Conservation (phyloP, 92 coral and sea anemone species). For the Heteractis magnifica region DNA sequence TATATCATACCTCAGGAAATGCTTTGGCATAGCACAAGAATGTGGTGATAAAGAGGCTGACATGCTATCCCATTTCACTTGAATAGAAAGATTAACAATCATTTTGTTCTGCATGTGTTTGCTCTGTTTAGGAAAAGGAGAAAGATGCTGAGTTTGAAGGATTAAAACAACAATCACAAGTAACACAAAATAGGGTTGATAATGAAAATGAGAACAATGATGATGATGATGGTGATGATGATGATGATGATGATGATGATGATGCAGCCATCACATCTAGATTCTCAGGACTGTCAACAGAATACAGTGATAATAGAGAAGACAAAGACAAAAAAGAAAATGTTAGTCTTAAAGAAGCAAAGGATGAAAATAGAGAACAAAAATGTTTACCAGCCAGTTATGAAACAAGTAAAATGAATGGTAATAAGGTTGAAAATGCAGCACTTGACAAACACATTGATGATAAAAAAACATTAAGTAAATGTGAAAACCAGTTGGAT, state of each 20-base stretch:
- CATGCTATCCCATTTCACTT: no score
- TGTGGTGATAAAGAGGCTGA: no score
- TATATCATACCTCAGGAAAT: no score
- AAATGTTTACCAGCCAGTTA: not conserved
- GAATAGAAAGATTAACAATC: no score
- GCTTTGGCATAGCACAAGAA: no score
- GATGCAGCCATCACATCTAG: conserved; percentile 28
- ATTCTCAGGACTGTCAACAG: conserved; percentile 54
- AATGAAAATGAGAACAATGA: not conserved
- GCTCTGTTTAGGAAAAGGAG: conserved; percentile 19
- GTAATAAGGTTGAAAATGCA: not conserved
- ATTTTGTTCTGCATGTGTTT: no score
- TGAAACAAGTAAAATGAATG: not conserved
- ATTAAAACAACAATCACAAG: not conserved
- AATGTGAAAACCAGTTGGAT: not conserved
- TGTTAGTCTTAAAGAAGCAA: not conserved
- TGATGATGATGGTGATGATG: conserved; percentile 3
- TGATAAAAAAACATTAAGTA: not conserved
- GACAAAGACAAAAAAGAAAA: not conserved
- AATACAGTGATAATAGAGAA: not conserved
- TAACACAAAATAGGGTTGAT: not conserved
- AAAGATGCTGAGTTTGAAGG: not conserved
- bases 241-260: not conserved
- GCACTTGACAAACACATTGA: not conserved
- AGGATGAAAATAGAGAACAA: not conserved